phyloP scores from a whole-genome alignment of 2,888 invertebrate species.

The Diarsia brunnea region DNA sequence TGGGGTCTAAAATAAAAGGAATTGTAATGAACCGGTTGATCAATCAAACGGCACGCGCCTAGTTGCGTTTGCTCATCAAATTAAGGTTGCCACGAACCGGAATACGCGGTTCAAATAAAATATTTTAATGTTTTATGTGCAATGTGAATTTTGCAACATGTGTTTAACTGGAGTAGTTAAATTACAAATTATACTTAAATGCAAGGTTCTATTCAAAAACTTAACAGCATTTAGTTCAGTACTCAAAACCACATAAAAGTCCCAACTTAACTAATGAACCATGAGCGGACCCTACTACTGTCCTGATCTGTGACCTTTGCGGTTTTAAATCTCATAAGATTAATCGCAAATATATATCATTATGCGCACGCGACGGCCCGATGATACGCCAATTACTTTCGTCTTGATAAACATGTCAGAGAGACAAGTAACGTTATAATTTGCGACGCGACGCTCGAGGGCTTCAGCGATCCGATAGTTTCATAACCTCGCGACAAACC shows the following conservation, averaged over 20 bases:
- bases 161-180: neutral
- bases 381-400: conserved; percentile 65
- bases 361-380: conserved; percentile 63
- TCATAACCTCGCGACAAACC: conserved; percentile 79
- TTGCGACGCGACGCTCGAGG: conserved; percentile 74
- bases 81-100: conserved; percentile 59
- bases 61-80: conserved; percentile 64
- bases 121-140: conserved; percentile 13
- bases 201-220: neutral
- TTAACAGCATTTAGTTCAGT: neutral
- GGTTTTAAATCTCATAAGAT: conserved; percentile 67
- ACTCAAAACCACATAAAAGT: conserved; percentile 48
- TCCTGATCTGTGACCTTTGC: conserved; percentile 71
- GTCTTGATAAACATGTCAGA: conserved; percentile 54
- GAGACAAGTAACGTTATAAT: conserved; percentile 71
- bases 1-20: conserved; percentile 69
- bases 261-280: conserved; percentile 71
- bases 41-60: conserved; percentile 82
- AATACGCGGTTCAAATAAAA: conserved; percentile 27
- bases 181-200: conserved; percentile 11
- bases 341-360: conserved; percentile 66
- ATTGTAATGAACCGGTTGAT: conserved; percentile 79
- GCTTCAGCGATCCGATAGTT: conserved; percentile 81
- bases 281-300: conserved; percentile 71
- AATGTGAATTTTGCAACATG: conserved; percentile 28